Evolutionary conservation across 2,113 vertebrate species (phyloP).

Genomic region (Salminus brasiliensis): DNA sequence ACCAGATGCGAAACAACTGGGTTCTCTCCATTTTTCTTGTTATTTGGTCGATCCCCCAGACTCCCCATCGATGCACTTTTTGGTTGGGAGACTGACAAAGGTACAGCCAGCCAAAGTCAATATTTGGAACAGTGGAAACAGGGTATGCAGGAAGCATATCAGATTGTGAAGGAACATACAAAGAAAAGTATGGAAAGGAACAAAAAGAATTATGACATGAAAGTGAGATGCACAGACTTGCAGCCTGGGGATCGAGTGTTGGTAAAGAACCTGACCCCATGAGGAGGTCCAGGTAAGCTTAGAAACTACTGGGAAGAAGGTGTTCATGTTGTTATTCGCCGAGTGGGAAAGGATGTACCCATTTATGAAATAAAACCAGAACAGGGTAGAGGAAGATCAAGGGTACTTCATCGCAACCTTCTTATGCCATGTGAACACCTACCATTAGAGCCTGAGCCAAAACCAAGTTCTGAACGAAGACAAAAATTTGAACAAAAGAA

Average conservation of each 20-base stretch:
- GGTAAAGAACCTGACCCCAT: conserved; percentile 24
- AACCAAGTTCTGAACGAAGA: neutral
- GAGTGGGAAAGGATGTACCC: conserved; percentile 2
- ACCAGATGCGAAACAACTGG: neutral
- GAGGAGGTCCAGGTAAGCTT: conserved; percentile 16
- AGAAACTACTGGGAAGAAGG: conserved; percentile 30
- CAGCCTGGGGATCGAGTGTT: neutral
- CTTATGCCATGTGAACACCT: conserved; percentile 35
- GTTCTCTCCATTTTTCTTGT: neutral
- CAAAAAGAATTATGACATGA: conserved; percentile 7
- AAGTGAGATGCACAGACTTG: conserved; percentile 3
- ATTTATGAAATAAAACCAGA: conserved; percentile 44
- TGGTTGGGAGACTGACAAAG: neutral
- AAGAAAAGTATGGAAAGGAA: neutral
- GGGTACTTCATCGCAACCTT: conserved; percentile 36
- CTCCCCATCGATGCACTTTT: too few species aligned
- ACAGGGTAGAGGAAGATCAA: conserved; percentile 7
- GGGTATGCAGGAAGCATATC: conserved; percentile 8
- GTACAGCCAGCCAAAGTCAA: neutral
- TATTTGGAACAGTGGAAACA: conserved; percentile 5
- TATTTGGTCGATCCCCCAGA: too few species aligned
- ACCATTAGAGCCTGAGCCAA: conserved; percentile 1
- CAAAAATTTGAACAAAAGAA: too few species aligned
- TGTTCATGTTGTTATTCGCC: conserved; percentile 23
- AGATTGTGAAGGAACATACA: neutral